These are phyloP conservation scores for Onychorhynchus coronatus DNA, from an alignment of 2,113 vertebrate genomes.

Conservation along the genomic window DNA sequence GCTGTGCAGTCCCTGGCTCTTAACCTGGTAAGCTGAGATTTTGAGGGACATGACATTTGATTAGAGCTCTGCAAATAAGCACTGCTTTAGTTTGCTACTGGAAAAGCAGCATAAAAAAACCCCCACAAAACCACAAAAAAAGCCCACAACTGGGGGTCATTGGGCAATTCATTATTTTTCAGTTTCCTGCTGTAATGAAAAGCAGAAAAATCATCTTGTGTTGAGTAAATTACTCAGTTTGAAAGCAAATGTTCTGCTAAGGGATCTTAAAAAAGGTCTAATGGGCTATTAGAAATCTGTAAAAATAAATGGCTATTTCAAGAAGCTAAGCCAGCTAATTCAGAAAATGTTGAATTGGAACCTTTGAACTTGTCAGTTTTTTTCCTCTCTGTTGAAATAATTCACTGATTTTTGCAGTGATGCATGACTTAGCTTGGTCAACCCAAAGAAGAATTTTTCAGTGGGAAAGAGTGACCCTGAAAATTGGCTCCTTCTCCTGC, in stretches of 20 bases:
- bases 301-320: conserved; percentile 46
- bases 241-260: conserved; percentile 33
- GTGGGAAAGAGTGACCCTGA: background rate
- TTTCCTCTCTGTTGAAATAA: background rate
- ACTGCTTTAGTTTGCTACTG: background rate
- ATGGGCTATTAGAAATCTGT: conserved; percentile 34
- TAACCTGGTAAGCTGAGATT: background rate
- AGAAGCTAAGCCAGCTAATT: conserved; percentile 6
- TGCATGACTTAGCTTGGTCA: background rate
- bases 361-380: background rate
- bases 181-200: conserved; percentile 7
- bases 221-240: conserved; percentile 20
- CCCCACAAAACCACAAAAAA: background rate
- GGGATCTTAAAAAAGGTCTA: background rate
- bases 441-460: background rate
- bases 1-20: background rate
- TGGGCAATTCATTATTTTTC: conserved; percentile 29
- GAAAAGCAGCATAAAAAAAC: background rate
- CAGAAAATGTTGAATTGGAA: conserved; percentile 5
- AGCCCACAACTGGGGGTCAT: background rate
- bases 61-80: background rate
- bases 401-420: background rate
- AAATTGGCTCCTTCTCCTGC: background rate
- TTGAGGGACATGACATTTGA: background rate
- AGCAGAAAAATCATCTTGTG: conserved; percentile 15